Base-by-base conservation (phyloP, 2,797 vertebrate genomes). In the Molossus molossus region DNA sequence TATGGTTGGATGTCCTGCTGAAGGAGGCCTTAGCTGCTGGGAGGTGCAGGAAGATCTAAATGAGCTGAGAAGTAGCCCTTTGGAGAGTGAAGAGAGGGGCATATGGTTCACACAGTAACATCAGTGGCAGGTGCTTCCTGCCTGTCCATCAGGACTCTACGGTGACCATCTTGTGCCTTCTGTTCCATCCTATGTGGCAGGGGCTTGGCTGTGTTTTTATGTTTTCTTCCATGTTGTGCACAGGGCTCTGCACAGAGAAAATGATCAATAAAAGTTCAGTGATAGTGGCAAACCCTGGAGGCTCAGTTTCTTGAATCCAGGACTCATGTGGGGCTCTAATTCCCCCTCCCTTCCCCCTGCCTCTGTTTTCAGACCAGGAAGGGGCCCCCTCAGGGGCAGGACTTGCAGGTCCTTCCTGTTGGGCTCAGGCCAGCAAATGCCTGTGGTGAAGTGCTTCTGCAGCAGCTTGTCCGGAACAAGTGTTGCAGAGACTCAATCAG, bases 231-330 rank as follows among this genome's bases (percentile, higher is more conserved):
- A 64, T 2, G 2, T 18, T 12, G 11, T 23, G 50, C 67, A 21
- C 25, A n/a, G 55, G 48, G 18, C 58, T 95, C 70, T 82, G 62
- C 45, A 60, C 3, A 27, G 9, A 93, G 10, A 94, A 67, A 20
- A n/a, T 4, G 15, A 48, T 94, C 90, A 95, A 96, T 97, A 96
- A 97, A 95, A 65, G 8, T 57, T 82, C 4, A 20, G 6, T 14
- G 10, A 60, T 9, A 75, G 67, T 72, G 76, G 40, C 50, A 86
- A 96, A 92, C 62, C 10, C 14, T 73, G 79, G 72, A 17, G 73
- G 9, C 55, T 62, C 53, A 67, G 18, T 9, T 91, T 86, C 48
- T 94, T 91, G 40, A 5, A 23, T 69, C 21, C n/a, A 62, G 37
- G n/a, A 60, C 33, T 87, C 8, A 2, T 1, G 1, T 27, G 17